A percentile compares a stretch with the other conserved stretches of the same genome.
Evolutionary conservation across 1,140 invertebrate genomes (phyloP).

Genomic region (Papilio helenus): DNA sequence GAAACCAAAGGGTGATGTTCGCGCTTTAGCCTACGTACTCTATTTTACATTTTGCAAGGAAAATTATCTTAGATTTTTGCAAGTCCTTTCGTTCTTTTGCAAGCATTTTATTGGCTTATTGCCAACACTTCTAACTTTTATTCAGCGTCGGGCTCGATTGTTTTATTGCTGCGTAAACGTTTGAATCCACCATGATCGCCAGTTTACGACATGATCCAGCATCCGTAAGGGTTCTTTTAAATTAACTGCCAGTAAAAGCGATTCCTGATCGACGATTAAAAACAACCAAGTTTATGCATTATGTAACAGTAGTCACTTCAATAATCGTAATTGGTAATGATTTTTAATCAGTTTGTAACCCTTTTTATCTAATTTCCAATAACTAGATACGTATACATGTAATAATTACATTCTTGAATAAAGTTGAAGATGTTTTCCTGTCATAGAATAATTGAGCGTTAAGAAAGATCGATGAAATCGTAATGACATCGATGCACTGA

Average conservation of each 20-base stretch:
- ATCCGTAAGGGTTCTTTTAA: slow-evolving; percentile 64
- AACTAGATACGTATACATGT: too few relatives aligned
- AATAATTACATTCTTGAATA: too few relatives aligned
- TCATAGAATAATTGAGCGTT: too few relatives aligned
- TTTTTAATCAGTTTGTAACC: too few relatives aligned
- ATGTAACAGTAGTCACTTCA: neutral
- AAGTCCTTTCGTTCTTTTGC: slow-evolving; percentile 50
- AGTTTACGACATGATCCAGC: slow-evolving; percentile 62
- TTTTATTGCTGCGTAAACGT: slow-evolving; percentile 70
- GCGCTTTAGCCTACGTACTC: slow-evolving; percentile 61
- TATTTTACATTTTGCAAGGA: slow-evolving; percentile 62
- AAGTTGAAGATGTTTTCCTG: too few relatives aligned
- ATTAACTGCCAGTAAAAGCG: slow-evolving; percentile 63
- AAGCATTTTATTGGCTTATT: slow-evolving; percentile 65
- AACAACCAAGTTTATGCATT: slow-evolving; percentile 32
- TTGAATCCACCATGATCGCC: slow-evolving; percentile 67
- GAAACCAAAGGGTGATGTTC: slow-evolving; percentile 62
- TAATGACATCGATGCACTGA: neutral
- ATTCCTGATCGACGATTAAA: slow-evolving; percentile 56
- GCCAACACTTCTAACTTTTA: slow-evolving; percentile 70
- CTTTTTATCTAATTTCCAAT: too few relatives aligned
- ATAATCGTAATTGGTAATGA: neutral
- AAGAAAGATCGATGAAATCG: too few relatives aligned
- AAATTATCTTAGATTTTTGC: slow-evolving; percentile 62
- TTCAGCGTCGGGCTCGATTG: slow-evolving; percentile 70